Evolutionary conservation across 2,797 vertebrate species (phyloP).

Genomic region (Enteromius afrohamiltoni): DNA sequence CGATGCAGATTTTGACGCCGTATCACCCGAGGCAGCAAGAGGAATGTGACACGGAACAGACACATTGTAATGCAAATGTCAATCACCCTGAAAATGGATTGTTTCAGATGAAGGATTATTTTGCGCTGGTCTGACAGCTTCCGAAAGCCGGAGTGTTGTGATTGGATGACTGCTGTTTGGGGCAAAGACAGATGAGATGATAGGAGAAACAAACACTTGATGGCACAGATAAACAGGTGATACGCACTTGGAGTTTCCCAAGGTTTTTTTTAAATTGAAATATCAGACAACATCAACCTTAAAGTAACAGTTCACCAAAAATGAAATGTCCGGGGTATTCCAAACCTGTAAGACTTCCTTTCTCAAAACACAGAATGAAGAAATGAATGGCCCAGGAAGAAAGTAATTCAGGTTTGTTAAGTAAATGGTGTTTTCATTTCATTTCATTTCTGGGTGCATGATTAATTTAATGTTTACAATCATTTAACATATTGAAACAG

Average conservation of each 20-base stretch:
- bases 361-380: background rate
- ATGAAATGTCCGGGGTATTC: background rate
- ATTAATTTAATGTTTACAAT: too few relatives aligned
- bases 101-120: constrained; percentile 41
- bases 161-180: constrained; percentile 26
- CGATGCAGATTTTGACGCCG: constrained; percentile 3
- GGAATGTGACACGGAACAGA: background rate
- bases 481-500: too few relatives aligned
- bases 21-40: constrained; percentile 15
- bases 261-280: background rate
- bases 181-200: constrained; percentile 28
- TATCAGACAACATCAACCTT: background rate
- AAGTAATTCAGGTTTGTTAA: background rate
- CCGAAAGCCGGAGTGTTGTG: constrained; percentile 25
- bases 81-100: constrained; percentile 25
- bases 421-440: too few relatives aligned
- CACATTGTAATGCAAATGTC: constrained; percentile 22
- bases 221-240: background rate
- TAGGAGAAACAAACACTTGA: constrained; percentile 22
- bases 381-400: background rate
- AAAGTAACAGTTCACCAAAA: background rate
- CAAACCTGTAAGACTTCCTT: background rate
- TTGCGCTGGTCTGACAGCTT: constrained; percentile 26
- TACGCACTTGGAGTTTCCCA: background rate
- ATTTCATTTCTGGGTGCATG: too few relatives aligned